Evolutionary conservation across 2,888 invertebrate species (phyloP).

Genomic region (Eristalis pertinax): DNA sequence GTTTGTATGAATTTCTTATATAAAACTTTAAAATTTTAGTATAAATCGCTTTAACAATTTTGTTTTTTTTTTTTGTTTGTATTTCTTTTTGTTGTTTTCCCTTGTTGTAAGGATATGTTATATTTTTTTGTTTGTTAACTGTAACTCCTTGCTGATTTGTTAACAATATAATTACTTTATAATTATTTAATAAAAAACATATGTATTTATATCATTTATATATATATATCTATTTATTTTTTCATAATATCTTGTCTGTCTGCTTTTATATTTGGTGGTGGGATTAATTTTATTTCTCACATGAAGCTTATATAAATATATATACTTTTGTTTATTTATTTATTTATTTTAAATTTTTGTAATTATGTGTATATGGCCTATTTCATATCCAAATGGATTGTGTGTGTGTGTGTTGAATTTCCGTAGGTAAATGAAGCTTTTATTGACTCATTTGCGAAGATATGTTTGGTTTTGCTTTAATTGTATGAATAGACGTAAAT

Average conservation of each 20-base stretch:
- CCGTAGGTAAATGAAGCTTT: not conserved
- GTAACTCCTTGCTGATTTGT: constrained; percentile 15
- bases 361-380: not conserved
- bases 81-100: constrained; percentile 21
- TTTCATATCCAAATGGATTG: not conserved
- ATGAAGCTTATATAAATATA: constrained; percentile 5
- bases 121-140: constrained; percentile 45
- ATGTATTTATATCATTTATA: not conserved
- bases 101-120: constrained; percentile 61
- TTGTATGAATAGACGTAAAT: not conserved
- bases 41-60: constrained; percentile 33
- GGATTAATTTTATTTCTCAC: constrained; percentile 39
- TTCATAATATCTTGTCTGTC: not conserved
- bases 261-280: constrained; percentile 13
- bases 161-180: constrained; percentile 14
- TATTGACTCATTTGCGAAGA: not conserved
- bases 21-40: constrained; percentile 51
- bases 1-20: constrained; percentile 15
- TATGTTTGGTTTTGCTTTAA: not conserved
- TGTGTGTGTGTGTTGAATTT: not conserved
- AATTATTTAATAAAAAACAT: constrained; percentile 12
- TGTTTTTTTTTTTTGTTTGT: constrained; percentile 8
- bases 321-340: constrained; percentile 17
- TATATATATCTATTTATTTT: constrained; percentile 3
- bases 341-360: not conserved